Evolutionary conservation across 2,888 invertebrate genomes (phyloP).

Genomic region (Pyralis farinalis): DNA sequence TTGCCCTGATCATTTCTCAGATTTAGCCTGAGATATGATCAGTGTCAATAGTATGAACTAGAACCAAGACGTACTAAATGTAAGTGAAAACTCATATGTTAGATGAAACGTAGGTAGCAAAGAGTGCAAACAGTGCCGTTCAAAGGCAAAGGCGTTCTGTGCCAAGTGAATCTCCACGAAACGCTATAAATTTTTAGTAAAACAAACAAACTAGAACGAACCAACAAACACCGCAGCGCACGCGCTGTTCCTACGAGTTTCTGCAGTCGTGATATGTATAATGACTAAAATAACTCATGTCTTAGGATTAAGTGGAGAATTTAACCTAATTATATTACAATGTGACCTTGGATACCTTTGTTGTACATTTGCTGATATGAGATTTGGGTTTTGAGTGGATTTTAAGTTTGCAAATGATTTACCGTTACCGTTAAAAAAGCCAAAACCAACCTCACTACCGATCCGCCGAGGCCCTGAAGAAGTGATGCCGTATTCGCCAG

Average conservation of each 20-base stretch:
- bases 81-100: too few relatives aligned
- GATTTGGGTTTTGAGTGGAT: too few relatives aligned
- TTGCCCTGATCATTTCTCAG: too few relatives aligned
- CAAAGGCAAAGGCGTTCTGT: constrained; percentile 43
- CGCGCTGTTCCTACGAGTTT: constrained; percentile 31
- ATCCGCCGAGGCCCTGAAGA: too few relatives aligned
- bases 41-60: too few relatives aligned
- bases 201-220: constrained; percentile 56
- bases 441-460: too few relatives aligned
- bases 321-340: not conserved
- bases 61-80: too few relatives aligned
- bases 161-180: constrained; percentile 47
- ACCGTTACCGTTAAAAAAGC: too few relatives aligned
- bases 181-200: constrained; percentile 66
- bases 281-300: constrained; percentile 3
- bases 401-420: too few relatives aligned
- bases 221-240: constrained; percentile 54
- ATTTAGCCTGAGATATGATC: too few relatives aligned
- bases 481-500: too few relatives aligned
- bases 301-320: constrained; percentile 8
- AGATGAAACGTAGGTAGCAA: constrained; percentile 13
- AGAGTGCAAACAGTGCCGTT: constrained; percentile 44
- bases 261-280: constrained; percentile 14
- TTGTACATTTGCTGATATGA: too few relatives aligned
- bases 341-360: not conserved